phyloP scores from a whole-genome alignment of 2,888 invertebrate species.

The Gastracanthus pulcherrimus region DNA sequence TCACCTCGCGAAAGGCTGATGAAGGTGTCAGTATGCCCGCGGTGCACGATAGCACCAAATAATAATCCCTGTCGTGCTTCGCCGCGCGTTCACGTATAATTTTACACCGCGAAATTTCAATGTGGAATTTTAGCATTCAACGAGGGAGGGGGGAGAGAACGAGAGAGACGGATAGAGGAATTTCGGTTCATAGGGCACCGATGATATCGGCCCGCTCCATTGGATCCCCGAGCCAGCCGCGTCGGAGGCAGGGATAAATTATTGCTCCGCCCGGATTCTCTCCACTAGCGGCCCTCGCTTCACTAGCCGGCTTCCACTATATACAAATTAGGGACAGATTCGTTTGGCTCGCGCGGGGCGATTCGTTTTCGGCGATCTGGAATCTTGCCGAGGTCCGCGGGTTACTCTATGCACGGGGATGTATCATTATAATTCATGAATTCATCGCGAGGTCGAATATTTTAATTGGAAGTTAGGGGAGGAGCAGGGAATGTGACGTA shows the following conservation, averaged over 20 bases:
- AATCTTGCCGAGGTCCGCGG: constrained; percentile 50
- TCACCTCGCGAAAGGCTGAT: neutral
- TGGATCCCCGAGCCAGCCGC: constrained; percentile 14
- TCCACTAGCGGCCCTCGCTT: neutral
- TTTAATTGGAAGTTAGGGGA: too few relatives aligned
- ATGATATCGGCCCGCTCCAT: constrained; percentile 52
- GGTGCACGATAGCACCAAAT: too few relatives aligned
- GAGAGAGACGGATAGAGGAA: constrained; percentile 4
- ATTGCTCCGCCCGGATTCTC: neutral
- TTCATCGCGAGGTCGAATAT: too few relatives aligned
- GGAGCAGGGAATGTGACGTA: too few relatives aligned
- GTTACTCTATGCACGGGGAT: neutral
- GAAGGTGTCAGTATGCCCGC: too few relatives aligned
- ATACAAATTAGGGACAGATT: constrained; percentile 46
- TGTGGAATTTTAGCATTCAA: constrained; percentile 26
- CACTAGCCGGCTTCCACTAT: neutral
- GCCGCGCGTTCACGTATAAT: constrained; percentile 4
- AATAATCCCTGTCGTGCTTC: neutral
- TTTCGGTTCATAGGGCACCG: constrained; percentile 23
- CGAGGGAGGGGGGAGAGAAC: neutral
- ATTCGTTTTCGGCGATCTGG: constrained; percentile 10
- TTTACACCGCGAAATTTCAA: constrained; percentile 35
- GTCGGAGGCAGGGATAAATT: constrained; percentile 34
- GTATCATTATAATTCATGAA: too few relatives aligned
- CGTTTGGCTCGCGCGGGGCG: constrained; percentile 41